Evolutionary conservation across 1,140 invertebrate genomes (phyloP), one percentile per base, ranked within the genome.

Genomic region (Camponotus pennsylvanicus): DNA sequence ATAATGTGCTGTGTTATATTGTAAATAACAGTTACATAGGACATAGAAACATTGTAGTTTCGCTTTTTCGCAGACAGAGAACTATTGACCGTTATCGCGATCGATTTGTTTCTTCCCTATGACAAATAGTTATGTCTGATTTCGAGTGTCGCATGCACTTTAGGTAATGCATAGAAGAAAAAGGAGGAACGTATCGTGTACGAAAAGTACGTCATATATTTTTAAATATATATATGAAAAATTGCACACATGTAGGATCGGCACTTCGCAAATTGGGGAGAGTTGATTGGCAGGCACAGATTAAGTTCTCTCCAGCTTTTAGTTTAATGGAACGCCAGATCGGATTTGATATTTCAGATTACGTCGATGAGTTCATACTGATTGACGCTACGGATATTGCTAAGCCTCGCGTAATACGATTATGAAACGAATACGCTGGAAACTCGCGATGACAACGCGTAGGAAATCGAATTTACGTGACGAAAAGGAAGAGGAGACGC

Each of bases 241-340:
- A 66, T 55, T 7, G 21, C 49, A 52, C 13, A 7, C 7, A 4
- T 63, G 40, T 9, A 61, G 45, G 6, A 83, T 73, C 55, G 57
- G 40, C 69, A 9, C 40, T n/a, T 73, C 57, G 55, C 42, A 15
- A 66, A 78, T 66, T 21, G 59, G 5, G 32, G 18, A 78, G 82
- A 57, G 42, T 66, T 77, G 75, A 85, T 86, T 79, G 61, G 63
- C 84, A 64, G 52, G 84, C 11, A 78, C 45, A 85, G 73, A 85
- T 83, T 83, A 83, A 83, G 79, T 75, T 75, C 69, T 75, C 69
- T 80, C 67, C 13, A 70, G 64, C 49, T 70, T 80, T 75, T 70
- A 86, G 85, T 83, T 90, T 90, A 90, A 88, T 91, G 59, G 86
- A 91, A 91, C 71, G 52, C 45, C 45, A 77, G 59, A 85, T 85